Evolutionary conservation across 1,140 invertebrate genomes (phyloP).

Genomic region (Eriocheir sinensis): DNA sequence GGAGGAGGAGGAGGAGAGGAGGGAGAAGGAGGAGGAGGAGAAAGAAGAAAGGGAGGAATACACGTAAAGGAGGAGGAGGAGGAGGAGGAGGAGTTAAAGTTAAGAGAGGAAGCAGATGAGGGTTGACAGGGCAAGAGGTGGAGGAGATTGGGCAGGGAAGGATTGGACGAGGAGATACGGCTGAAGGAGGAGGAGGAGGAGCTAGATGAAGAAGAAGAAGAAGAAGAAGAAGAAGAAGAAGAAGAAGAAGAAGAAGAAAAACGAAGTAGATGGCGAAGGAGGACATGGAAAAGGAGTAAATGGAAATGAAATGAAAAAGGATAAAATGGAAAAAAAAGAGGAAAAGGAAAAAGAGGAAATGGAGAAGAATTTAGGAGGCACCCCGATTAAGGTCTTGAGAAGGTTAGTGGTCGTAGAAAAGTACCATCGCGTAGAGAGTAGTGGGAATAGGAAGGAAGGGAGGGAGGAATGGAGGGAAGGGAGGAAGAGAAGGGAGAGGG

Average conservation of each 20-base stretch:
- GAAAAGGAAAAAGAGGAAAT: background rate
- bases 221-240: constrained; percentile 5
- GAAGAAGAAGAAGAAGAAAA: background rate
- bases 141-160: too few relatives aligned
- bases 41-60: background rate
- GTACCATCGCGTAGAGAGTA: background rate
- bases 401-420: background rate
- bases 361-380: background rate
- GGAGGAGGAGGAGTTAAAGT: too few relatives aligned
- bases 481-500: constrained; percentile 1
- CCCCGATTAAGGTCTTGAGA: background rate
- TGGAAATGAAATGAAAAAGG: background rate
- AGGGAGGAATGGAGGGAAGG: background rate
- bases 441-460: background rate
- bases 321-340: background rate
- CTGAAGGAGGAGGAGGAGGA: too few relatives aligned
- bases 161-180: too few relatives aligned
- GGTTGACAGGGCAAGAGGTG: too few relatives aligned
- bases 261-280: background rate
- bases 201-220: too few relatives aligned
- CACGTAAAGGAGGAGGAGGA: too few relatives aligned
- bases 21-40: background rate
- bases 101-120: too few relatives aligned
- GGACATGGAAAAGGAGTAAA: background rate
- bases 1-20: background rate